Base-by-base conservation (phyloP, 2,113 vertebrate species). In the Platysternon megacephalum region DNA sequence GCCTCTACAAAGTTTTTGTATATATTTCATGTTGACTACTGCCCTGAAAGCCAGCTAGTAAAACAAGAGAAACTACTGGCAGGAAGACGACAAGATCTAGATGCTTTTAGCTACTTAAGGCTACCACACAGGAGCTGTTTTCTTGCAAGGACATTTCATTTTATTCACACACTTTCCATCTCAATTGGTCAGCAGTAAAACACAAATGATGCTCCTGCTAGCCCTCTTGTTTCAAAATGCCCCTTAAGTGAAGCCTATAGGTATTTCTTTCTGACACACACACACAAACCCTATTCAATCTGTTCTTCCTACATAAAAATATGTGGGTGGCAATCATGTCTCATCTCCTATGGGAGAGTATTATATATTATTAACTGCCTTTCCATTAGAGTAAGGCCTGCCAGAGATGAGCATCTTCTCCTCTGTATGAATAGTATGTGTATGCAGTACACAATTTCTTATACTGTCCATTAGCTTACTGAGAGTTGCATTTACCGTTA, bases 141-240 rank as follows among this genome's bases (percentile, higher is more conserved):
- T 44, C 13, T 42, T 88, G 61, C 90, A 97, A 97, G 91, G 94
- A 87, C 86, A 68, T 91, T 93, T 90, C 83, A 92, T 93, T 95
- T 96, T 91, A 91, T 92, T 90, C 90, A 90, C 44, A 87, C 35
- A 81, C 29, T 90, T 96, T 83, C 93, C 61, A 95, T 86, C 87
- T 94, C 98, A 98, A 97, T 93, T 97, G 90, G 96, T 91, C 96
- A 46, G 87, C 88, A 95, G 56, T 97, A 97, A 97, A 98, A 97
- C 96, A 80, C 78, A 96, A 97, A 96, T 93, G 72, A 35, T 88
- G 94, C 95, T 79, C 91, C 84, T 91, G 53, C 86, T 68, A 91
- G 83, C 49, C 92, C 91, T 97, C 82, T 84, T 93, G 92, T 91
- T 91, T 89, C 82, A 95, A 95, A 96, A 93, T 92, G 84, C 51